Evolutionary conservation across 2,888 invertebrate genomes (phyloP).

Genomic region (Pseudococcus viburni): DNA sequence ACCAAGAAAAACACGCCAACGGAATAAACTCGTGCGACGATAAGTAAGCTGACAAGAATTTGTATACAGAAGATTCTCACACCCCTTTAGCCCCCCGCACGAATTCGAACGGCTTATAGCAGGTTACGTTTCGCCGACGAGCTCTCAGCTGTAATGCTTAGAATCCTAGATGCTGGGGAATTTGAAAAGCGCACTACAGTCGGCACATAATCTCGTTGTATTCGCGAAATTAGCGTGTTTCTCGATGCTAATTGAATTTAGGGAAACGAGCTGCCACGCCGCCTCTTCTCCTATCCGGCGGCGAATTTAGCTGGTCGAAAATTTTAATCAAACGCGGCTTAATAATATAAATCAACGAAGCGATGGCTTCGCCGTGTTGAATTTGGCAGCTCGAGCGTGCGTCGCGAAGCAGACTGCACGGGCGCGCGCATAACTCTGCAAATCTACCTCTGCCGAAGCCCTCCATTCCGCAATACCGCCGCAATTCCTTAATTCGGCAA

Average conservation of each 20-base stretch:
- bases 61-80: background rate
- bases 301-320: slow-evolving; percentile 34
- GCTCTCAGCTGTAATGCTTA: background rate
- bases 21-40: background rate
- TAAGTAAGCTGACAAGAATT: slow-evolving; percentile 2
- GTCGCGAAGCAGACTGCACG: background rate
- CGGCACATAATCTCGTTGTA: slow-evolving; percentile 38
- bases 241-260: slow-evolving; percentile 53
- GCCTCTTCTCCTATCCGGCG: background rate
- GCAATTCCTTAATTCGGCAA: slow-evolving; percentile 2
- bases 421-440: background rate
- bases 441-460: background rate
- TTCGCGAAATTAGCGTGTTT: slow-evolving; percentile 54
- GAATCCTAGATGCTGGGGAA: background rate
- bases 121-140: background rate
- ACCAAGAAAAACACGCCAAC: background rate
- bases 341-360: slow-evolving; percentile 51
- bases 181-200: background rate
- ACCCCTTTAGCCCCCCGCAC: background rate
- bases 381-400: slow-evolving; percentile 29
- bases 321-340: slow-evolving; percentile 58
- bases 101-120: background rate
- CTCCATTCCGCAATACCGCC: background rate
- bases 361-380: slow-evolving; percentile 12
- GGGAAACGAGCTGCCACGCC: background rate